Percentiles rank a stretch among this genome's conserved stretches.
phyloP scores from a whole-genome alignment of 2,797 vertebrate genomes.

The Melanotaenia trifasciata region DNA sequence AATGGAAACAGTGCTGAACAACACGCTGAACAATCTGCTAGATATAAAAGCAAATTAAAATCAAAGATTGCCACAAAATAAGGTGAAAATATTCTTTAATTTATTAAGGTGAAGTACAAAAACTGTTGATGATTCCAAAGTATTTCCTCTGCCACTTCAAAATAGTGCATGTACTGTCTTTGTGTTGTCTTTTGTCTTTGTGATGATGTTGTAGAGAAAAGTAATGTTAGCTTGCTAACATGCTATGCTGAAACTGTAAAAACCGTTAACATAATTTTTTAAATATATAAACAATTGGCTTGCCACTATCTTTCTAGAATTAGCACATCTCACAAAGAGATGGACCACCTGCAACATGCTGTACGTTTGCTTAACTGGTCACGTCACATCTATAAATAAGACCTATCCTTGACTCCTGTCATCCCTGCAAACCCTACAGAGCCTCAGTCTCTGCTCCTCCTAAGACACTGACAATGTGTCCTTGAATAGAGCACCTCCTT shows the following conservation, averaged over 20 bases:
- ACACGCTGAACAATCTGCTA: background rate
- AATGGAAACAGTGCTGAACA: background rate
- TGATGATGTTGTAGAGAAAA: no score
- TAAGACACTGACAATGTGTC: slow-evolving; percentile 52
- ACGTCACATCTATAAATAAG: slow-evolving; percentile 42
- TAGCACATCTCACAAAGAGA: background rate
- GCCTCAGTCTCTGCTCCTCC: slow-evolving; percentile 19
- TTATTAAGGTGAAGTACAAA: background rate
- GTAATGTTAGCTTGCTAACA: slow-evolving; percentile 2
- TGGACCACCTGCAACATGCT: background rate
- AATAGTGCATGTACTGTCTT: background rate
- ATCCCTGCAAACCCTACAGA: slow-evolving; percentile 20
- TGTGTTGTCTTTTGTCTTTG: no score
- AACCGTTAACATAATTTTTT: background rate
- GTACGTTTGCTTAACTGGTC: slow-evolving; percentile 10
- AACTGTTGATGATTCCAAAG: background rate
- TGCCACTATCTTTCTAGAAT: background rate
- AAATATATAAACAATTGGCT: background rate
- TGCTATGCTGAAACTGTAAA: background rate
- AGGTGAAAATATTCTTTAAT: background rate
- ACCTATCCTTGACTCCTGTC: slow-evolving; percentile 19
- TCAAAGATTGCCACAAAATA: background rate
- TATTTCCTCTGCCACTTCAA: background rate
- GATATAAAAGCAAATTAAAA: background rate
- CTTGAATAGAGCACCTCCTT: slow-evolving; percentile 69